phyloP scores from a whole-genome alignment of 2,797 vertebrate genomes.

The Argyrosomus regius region DNA sequence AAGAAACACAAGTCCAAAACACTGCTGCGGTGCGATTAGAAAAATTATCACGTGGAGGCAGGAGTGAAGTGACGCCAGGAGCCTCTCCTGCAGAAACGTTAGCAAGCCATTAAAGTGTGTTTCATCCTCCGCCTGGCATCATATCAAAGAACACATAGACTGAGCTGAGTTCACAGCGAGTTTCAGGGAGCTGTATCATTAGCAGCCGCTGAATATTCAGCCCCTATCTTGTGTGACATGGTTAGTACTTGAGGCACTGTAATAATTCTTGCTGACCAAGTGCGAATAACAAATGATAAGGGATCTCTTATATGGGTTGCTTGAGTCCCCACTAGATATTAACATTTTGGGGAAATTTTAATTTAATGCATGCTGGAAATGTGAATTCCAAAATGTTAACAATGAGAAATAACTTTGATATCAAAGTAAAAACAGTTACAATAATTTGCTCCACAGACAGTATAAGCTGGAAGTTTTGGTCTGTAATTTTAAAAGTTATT shows the following conservation, averaged over 20 bases:
- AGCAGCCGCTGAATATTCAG: constrained; percentile 55
- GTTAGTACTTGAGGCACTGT: constrained; percentile 9
- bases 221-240: constrained; percentile 23
- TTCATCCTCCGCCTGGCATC: constrained; percentile 63
- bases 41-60: constrained; percentile 23
- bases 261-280: constrained; percentile 17
- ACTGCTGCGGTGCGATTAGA: constrained; percentile 19
- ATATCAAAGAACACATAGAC: constrained; percentile 61
- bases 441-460: background rate
- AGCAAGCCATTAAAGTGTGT: constrained; percentile 49
- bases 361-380: background rate
- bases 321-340: background rate
- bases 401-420: too few species aligned
- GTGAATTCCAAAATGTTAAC: background rate
- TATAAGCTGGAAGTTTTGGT: too few species aligned
- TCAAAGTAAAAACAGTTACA: too few species aligned
- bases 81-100: constrained; percentile 41
- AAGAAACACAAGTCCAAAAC: constrained; percentile 10
- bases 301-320: background rate
- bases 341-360: background rate
- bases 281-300: constrained; percentile 16
- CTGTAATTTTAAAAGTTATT: too few species aligned
- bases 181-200: constrained; percentile 37
- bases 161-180: constrained; percentile 42
- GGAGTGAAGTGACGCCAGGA: constrained; percentile 32